Evolutionary conservation across 2,113 vertebrate genomes (phyloP), one percentile per base, ranked within the genome.

Genomic region (Corvus hawaiiensis): DNA sequence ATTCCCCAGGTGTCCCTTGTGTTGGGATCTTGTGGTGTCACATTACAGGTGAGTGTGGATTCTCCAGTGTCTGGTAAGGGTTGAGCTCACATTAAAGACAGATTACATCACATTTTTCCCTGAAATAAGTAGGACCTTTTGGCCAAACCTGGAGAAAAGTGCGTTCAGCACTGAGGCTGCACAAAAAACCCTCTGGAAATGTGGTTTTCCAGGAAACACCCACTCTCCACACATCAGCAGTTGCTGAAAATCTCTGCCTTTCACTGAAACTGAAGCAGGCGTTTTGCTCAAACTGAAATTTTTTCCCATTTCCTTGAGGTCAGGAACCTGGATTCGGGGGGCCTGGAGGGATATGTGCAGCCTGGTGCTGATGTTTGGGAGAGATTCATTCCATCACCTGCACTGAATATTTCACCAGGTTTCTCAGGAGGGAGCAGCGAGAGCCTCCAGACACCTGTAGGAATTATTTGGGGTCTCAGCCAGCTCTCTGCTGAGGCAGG

Each of bases 261-360:
- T 24, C 72, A 10, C 59, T 5, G 13, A 28, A 66, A 39, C 11
- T 15, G 21, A 30, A 92, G n/a, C 59, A 56, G 39, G 18, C 3
- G 0, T 8, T 94, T 80, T 69, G 54, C 59, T 77, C 59, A 30
- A 10, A 11, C 8, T 58, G 28, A 4, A 13, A 12, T 63, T 84
- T 30, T 59, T 30, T 49, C 16, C 0, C 10, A 37, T 73, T 93
- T 89, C 64, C 72, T 63, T 0, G 6, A 74, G 77, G 20, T 9
- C 3, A 30, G 22, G 46, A 41, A 16, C 16, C 2, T 49, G 58
- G 3, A n/a, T 58, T 48, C 0, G 0, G 43, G 16, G 48, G 16
- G 16, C 3, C 37, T 43, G 43, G 22, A 58, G 44, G n/a, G 64
- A 87, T 4, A 30, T 3, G 20, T 10, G 22, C 41, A 56, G 37